Evolutionary conservation across 1,140 invertebrate species (phyloP).

Genomic region (Chymomyza costata): DNA sequence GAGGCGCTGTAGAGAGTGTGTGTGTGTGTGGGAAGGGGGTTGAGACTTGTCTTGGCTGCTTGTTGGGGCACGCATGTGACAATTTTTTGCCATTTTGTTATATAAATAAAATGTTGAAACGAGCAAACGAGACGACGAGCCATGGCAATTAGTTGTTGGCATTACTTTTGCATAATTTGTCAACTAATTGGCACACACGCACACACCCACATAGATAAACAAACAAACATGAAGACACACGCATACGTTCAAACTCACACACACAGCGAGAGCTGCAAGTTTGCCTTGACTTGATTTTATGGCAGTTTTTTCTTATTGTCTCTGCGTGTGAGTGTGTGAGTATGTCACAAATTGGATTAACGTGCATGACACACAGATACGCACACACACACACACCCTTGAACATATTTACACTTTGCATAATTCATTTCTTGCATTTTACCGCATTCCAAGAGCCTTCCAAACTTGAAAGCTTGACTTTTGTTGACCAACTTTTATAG

Average conservation of each 20-base stretch:
- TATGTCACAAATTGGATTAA: slow-evolving; percentile 59
- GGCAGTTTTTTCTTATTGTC: neutral
- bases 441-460: too few species aligned
- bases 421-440: too few species aligned
- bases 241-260: slow-evolving; percentile 8
- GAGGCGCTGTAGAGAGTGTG: slow-evolving; percentile 5
- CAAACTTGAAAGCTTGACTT: too few species aligned
- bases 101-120: slow-evolving; percentile 45
- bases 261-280: neutral
- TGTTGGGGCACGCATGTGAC: slow-evolving; percentile 32
- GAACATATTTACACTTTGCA: too few species aligned
- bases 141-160: slow-evolving; percentile 36
- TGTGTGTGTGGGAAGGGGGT: slow-evolving; percentile 8
- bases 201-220: slow-evolving; percentile 10
- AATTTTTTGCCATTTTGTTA: slow-evolving; percentile 42
- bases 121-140: too few species aligned
- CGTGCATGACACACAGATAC: slow-evolving; percentile 32
- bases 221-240: slow-evolving; percentile 18
- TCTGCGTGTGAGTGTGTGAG: slow-evolving; percentile 22
- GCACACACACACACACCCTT: neutral
- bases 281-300: slow-evolving; percentile 26
- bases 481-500: too few species aligned
- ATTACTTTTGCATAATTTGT: slow-evolving; percentile 69
- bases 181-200: slow-evolving; percentile 58
- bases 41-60: too few species aligned